A percentile compares a stretch with the other conserved stretches of the same genome.
Evolutionary conservation across 2,113 vertebrate species (phyloP).

Genomic region (Bungarus multicinctus): DNA sequence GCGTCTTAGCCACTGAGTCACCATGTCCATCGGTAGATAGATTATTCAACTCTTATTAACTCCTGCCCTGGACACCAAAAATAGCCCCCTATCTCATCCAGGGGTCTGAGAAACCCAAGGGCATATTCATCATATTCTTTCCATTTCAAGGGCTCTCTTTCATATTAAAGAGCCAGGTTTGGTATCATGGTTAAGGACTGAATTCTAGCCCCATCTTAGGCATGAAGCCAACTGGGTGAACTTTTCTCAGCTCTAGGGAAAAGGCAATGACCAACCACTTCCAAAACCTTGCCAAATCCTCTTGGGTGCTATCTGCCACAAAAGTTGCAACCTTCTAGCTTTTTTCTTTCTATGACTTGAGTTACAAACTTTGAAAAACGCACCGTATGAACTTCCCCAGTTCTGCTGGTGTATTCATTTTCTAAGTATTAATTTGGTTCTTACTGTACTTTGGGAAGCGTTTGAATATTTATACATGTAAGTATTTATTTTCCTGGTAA

Average conservation of each 20-base stretch:
- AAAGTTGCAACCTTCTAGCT: not conserved
- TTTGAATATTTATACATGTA: constrained; percentile 77
- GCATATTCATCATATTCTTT: not conserved
- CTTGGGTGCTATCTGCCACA: not conserved
- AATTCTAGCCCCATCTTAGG: not conserved
- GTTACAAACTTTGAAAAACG: constrained; percentile 42
- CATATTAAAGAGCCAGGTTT: not conserved
- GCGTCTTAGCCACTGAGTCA: too few species aligned
- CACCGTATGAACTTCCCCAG: constrained; percentile 16
- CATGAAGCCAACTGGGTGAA: not conserved
- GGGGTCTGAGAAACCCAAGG: not conserved
- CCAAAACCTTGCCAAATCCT: not conserved
- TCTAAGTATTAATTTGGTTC: constrained; percentile 47
- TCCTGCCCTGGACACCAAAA: not conserved
- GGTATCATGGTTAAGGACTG: not conserved
- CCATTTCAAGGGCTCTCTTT: not conserved
- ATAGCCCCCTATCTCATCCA: not conserved
- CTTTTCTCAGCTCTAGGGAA: not conserved
- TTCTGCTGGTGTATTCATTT: constrained; percentile 48
- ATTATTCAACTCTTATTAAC: not conserved
- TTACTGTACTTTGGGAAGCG: constrained; percentile 47
- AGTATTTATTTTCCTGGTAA: constrained; percentile 79
- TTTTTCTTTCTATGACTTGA: not conserved
- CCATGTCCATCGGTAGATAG: not conserved
- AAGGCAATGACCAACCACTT: not conserved